Evolutionary conservation across 1,140 invertebrate species (phyloP).

Genomic region (Cataglyphis hispanica): DNA sequence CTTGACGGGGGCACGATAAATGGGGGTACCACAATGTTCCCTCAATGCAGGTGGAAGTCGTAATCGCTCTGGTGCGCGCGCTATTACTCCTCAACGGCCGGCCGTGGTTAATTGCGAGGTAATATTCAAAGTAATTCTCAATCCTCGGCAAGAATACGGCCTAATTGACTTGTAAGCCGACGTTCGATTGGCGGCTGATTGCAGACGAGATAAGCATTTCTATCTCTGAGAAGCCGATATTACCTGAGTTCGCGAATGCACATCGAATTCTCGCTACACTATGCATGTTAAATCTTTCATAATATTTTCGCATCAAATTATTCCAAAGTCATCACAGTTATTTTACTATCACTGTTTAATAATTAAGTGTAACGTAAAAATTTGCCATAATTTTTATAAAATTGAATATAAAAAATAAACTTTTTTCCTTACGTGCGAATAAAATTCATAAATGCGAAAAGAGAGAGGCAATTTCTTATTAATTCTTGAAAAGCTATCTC

Average conservation of each 20-base stretch:
- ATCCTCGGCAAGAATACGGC: slow-evolving; percentile 40
- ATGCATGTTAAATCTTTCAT: background rate
- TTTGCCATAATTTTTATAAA: too few species aligned
- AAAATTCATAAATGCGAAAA: background rate
- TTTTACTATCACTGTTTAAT: background rate
- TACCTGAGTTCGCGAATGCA: slow-evolving; percentile 8
- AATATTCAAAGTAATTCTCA: slow-evolving; percentile 49
- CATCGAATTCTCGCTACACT: background rate
- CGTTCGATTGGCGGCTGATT: slow-evolving; percentile 27
- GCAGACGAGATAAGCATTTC: slow-evolving; percentile 25
- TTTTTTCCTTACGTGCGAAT: background rate
- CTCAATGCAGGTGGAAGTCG: slow-evolving; percentile 24
- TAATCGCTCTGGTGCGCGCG: slow-evolving; percentile 25
- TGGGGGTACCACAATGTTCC: slow-evolving; percentile 12
- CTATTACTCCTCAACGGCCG: slow-evolving; percentile 48
- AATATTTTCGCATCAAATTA: background rate
- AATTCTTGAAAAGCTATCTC: slow-evolving; percentile 40
- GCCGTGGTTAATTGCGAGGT: slow-evolving; percentile 43
- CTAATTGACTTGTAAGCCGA: slow-evolving; percentile 50
- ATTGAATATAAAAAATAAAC: background rate
- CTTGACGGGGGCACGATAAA: slow-evolving; percentile 28
- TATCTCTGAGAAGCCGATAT: slow-evolving; percentile 27
- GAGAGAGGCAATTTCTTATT: background rate
- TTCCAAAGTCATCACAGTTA: background rate
- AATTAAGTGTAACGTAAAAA: background rate